Base-by-base conservation (phyloP, 1,140 invertebrate genomes). In the Drosophila tristis region DNA sequence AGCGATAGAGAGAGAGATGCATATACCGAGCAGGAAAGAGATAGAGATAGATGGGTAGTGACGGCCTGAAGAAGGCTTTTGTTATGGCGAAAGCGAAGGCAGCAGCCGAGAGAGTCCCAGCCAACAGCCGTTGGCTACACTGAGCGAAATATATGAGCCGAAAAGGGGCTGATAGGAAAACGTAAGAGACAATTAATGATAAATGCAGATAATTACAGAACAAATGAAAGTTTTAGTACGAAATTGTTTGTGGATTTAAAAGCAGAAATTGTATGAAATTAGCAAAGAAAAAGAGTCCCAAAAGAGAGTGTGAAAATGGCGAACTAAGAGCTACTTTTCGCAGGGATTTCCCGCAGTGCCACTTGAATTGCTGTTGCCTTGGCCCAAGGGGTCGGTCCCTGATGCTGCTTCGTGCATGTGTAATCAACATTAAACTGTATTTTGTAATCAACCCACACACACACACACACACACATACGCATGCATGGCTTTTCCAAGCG, bases 391-490 rank as follows among this genome's bases (percentile, higher is more conserved):
- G 35, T 70, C 31, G 71, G 47, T 56, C 47, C 44, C 58, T 67
- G 42, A 13, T 39, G 35, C 35, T 59, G 60, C 31, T 64, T 67
- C 59, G 59, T 82, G 70, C 78, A 81, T 82, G 84, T 86, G 82
- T 86, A 86, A 86, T 86, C 82, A 86, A 86, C 81, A 86, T 86
- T 87, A 86, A 86, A 86, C 81, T 74, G 82, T 86, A 86, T 86
- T 86, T 86, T 87, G 81, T 78, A 86, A 86, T 86, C 81, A 86
- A 82, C 57, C 64, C 74, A 72, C 72, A 68, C 63, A 70, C 68
- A 55, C 60, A 47, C 31, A n/a, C 51, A 51, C 55, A 48, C 53
- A 42, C 26, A 62, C 43, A 16, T 49, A 48, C 11, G 31, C 45
- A 61, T 43, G 59, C 25, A 26, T 26, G 39, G 16, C 45, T 76